Base-by-base conservation (phyloP, 2,113 vertebrate species). In the Anarhynchus alexandrinus region DNA sequence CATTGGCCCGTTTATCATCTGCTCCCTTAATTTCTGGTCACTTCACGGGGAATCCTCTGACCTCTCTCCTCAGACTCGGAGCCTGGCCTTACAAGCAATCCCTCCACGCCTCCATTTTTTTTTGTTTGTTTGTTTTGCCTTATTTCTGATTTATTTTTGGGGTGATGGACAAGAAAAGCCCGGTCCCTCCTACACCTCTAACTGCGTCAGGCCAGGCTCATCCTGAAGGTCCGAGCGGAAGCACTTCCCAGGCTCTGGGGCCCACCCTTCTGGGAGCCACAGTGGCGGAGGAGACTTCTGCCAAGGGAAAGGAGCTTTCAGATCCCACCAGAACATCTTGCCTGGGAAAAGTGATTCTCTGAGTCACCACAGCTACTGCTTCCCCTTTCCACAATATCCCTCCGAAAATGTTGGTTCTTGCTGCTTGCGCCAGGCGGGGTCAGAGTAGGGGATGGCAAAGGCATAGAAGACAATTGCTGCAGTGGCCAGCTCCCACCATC, bases 81-180 rank as follows among this genome's bases (percentile, higher is more conserved):
- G 19, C 30, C 58, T 82, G 32, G 23, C 47, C 61, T 91, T 65
- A 74, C 4, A 9, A 64, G 52, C 16, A 91, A 52, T 5, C 12
- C 20, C n/a, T 90, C 15, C 38, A 58, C 0, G 2, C 10, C 30
- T 66, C 51, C 5, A 1, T 1, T 20, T 32, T 32, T 12, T 73
- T 38, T 25, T 43, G 10, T 38, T 26, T 6, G 61, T 38, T 45
- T n/a, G 13, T 67, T 69, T 55, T 87, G 15, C 29, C 18, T 80
- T 40, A 43, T 77, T 94, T 83, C 51, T 91, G 15, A 47, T 89
- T 85, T 77, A 65, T 82, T 92, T 92, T 78, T 3, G 32, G 59
- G 36, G 5, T 17, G 6, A 57, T 6, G 34, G n/a, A 61, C 49
- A 51, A 72, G 17, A 71, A 92, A 93, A 79, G 5, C n/a, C 15